These are phyloP conservation scores for Harlomillsia oculata DNA, from an alignment of 1,140 invertebrate species.

Conservation along the genomic window DNA sequence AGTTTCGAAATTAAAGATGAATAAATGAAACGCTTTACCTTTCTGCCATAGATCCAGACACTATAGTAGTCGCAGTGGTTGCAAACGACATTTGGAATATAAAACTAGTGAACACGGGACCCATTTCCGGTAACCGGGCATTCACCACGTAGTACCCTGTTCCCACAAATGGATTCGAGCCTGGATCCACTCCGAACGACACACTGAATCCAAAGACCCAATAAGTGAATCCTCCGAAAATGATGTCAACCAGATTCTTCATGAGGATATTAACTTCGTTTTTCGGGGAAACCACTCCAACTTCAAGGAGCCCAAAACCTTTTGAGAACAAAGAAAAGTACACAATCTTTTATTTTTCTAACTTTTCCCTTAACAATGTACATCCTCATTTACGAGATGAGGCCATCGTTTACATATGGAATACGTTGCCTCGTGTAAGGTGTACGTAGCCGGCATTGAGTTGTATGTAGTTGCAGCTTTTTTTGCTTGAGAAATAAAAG, in stretches of 20 bases:
- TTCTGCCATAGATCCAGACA: slow-evolving; percentile 47
- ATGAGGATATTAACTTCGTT: slow-evolving; percentile 95
- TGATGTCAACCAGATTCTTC: slow-evolving; percentile 77
- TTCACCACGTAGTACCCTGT: slow-evolving; percentile 47
- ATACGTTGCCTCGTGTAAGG: no score
- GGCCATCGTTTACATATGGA: no score
- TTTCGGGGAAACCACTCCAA: slow-evolving; percentile 81
- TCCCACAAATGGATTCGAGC: slow-evolving; percentile 61
- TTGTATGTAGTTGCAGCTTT: no score
- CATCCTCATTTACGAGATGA: neutral
- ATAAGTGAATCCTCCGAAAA: slow-evolving; percentile 82
- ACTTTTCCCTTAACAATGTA: neutral
- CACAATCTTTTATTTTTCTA: neutral
- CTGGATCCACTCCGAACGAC: slow-evolving; percentile 62
- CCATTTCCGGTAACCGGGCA: slow-evolving; percentile 29
- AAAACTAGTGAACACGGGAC: slow-evolving; percentile 33
- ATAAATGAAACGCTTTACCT: slow-evolving; percentile 5
- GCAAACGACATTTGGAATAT: slow-evolving; percentile 64
- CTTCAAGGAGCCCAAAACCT: slow-evolving; percentile 87
- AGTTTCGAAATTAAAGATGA: neutral
- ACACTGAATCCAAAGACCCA: slow-evolving; percentile 79
- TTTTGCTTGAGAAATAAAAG: slow-evolving; percentile 9
- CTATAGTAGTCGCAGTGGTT: slow-evolving; percentile 83
- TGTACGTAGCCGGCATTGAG: no score
- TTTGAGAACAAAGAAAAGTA: neutral